Evolutionary conservation across 2,113 vertebrate species (phyloP).

Genomic region (Sapayoa aenigma): DNA sequence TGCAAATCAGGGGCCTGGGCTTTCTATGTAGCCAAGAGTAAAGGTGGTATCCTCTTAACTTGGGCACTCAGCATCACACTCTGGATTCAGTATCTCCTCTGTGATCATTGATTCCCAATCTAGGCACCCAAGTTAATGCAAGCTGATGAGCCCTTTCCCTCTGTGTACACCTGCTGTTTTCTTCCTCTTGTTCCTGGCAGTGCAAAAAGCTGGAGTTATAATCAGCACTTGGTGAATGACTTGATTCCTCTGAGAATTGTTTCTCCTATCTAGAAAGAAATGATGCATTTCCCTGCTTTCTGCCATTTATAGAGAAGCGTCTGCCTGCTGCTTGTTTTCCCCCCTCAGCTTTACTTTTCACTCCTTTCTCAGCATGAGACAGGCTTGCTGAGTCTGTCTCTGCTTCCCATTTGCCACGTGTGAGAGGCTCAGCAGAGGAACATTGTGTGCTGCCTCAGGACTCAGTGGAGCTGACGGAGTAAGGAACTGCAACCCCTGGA

Average conservation of each 20-base stretch:
- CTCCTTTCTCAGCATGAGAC: not conserved
- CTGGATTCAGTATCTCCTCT: not conserved
- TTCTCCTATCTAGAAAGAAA: conserved; percentile 2
- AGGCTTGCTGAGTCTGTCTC: not conserved
- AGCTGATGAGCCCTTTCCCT: not conserved
- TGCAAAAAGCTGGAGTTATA: not conserved
- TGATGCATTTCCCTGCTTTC: not conserved
- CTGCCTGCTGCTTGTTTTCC: not conserved
- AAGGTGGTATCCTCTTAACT: not conserved
- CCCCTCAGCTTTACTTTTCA: conserved; percentile 4
- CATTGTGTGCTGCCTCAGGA: conserved; percentile 6
- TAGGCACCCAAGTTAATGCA: not conserved
- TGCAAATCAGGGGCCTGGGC: not conserved
- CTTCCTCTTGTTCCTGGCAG: not conserved
- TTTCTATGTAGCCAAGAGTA: not conserved
- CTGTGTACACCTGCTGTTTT: not conserved
- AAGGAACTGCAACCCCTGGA: not conserved
- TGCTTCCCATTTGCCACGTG: conserved; percentile 29
- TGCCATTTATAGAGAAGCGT: not conserved
- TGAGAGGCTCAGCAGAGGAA: conserved; percentile 25
- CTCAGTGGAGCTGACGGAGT: not conserved
- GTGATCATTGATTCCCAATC: not conserved
- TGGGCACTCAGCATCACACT: not conserved
- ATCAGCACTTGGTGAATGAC: not conserved
- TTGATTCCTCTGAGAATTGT: conserved; percentile 8